Evolutionary conservation across 2,113 vertebrate species (phyloP).

Genomic region (Tichodroma muraria): DNA sequence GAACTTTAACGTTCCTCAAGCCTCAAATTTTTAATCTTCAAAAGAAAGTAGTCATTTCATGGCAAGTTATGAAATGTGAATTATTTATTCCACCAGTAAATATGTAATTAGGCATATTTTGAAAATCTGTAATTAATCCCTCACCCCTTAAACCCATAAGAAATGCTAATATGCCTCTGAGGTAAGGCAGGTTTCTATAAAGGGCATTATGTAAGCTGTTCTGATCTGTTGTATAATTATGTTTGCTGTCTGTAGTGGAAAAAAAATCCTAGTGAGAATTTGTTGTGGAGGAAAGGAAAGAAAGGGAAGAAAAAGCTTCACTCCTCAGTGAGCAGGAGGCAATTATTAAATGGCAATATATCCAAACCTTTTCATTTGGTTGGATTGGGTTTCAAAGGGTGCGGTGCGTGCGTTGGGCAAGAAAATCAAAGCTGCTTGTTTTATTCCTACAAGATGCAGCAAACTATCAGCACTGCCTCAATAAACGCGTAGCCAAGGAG

Average conservation of each 20-base stretch:
- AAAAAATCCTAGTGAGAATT: slow-evolving; percentile 35
- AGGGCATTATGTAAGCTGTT: slow-evolving; percentile 53
- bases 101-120: slow-evolving; percentile 59
- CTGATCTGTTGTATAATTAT: slow-evolving; percentile 55
- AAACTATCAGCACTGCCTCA: neutral
- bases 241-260: slow-evolving; percentile 40
- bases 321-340: neutral
- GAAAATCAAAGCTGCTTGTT: neutral
- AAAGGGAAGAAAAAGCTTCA: slow-evolving; percentile 5
- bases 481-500: neutral
- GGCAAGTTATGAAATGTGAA: slow-evolving; percentile 54
- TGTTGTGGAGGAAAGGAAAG: neutral
- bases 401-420: neutral
- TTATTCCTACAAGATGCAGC: neutral
- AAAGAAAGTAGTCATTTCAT: slow-evolving; percentile 56
- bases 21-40: slow-evolving; percentile 51
- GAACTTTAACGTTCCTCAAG: slow-evolving; percentile 57
- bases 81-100: slow-evolving; percentile 66
- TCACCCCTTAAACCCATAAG: slow-evolving; percentile 59
- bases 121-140: slow-evolving; percentile 62
- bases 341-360: slow-evolving; percentile 31
- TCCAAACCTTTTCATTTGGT: neutral
- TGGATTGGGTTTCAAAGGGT: neutral
- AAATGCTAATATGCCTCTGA: slow-evolving; percentile 67
- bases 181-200: slow-evolving; percentile 51